A percentile compares a stretch with the other conserved stretches of the same genome.
Evolutionary conservation across 1,140 invertebrate species (phyloP).

Genomic region (Chironomus striatipennis): DNA sequence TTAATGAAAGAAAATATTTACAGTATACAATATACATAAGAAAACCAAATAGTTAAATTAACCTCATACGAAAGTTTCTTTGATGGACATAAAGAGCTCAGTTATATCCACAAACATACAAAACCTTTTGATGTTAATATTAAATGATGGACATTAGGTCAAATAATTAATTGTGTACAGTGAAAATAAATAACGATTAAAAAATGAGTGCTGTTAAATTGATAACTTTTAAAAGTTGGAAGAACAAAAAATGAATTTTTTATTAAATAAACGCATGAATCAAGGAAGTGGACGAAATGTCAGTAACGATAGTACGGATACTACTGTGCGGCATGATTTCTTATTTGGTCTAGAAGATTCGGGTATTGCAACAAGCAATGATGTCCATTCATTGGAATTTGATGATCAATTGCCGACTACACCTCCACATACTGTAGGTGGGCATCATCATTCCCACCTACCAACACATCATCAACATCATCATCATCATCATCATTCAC

Average conservation of each 20-base stretch:
- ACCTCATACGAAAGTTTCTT: background rate
- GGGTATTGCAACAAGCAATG: constrained; percentile 7
- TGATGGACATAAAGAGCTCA: background rate
- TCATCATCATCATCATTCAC: background rate
- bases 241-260: constrained; percentile 3
- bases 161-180: too few relatives aligned
- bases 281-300: background rate
- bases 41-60: background rate
- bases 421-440: background rate
- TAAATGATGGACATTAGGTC: background rate
- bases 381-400: constrained; percentile 15
- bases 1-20: constrained; percentile 8
- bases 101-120: background rate
- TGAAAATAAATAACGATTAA: background rate
- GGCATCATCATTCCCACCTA: background rate
- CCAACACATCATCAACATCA: background rate
- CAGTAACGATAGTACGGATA: background rate
- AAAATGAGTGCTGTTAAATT: background rate
- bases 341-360: constrained; percentile 14
- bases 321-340: background rate
- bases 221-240: background rate
- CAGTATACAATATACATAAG: too few relatives aligned
- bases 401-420: constrained; percentile 11
- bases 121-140: background rate
- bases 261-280: constrained; percentile 12